Evolutionary conservation across 1,140 invertebrate genomes (phyloP).

Genomic region (Bombus haemorrhoidalis): DNA sequence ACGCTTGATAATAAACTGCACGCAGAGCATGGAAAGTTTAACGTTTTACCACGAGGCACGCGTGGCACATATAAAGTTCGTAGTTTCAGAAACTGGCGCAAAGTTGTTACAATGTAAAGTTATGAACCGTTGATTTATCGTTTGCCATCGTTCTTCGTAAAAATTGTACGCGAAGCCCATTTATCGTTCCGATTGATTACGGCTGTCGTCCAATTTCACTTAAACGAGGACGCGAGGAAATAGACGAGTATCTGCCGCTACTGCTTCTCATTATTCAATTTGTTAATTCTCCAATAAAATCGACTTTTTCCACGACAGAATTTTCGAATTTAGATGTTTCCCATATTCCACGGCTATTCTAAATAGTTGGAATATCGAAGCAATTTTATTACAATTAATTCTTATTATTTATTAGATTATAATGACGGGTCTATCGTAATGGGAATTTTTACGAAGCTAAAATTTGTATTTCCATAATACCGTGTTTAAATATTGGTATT

Average conservation of each 20-base stretch:
- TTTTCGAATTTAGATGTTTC: not conserved
- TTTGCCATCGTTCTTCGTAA: conserved; percentile 15
- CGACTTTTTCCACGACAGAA: not conserved
- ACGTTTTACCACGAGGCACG: conserved; percentile 6
- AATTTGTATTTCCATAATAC: too few species aligned
- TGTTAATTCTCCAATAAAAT: not conserved
- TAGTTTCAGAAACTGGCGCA: conserved; percentile 36
- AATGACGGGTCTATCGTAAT: too few species aligned
- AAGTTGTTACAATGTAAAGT: conserved; percentile 41
- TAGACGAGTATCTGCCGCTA: not conserved
- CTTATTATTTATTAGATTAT: too few species aligned
- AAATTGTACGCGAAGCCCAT: not conserved
- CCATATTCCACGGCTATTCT: too few species aligned
- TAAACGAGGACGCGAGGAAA: not conserved
- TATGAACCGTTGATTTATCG: conserved; percentile 35
- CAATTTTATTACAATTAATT: too few species aligned
- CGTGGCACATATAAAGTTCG: conserved; percentile 4
- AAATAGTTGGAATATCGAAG: too few species aligned
- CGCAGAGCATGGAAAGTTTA: not conserved
- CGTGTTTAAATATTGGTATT: too few species aligned
- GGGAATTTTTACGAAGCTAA: too few species aligned
- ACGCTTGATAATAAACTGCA: not conserved
- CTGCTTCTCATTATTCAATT: not conserved
- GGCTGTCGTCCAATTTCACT: not conserved
- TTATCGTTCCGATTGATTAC: conserved; percentile 10